Evolutionary conservation across 2,113 vertebrate genomes (phyloP).

Genomic region (Bubalus kerabau): DNA sequence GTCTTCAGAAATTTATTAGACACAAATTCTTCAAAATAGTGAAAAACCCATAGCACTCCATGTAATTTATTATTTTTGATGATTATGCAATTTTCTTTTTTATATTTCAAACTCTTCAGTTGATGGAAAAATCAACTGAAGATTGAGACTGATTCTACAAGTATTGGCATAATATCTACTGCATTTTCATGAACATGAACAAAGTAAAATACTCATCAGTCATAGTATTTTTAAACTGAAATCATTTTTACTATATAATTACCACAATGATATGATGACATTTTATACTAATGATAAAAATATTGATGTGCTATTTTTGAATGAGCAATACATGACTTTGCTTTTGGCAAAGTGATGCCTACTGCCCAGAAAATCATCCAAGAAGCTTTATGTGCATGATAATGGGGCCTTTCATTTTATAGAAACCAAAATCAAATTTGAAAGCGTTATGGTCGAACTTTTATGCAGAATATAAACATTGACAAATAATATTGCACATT

Average conservation of each 20-base stretch:
- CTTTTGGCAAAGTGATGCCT: not conserved
- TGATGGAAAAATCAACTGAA: not conserved
- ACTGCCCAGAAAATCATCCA: not conserved
- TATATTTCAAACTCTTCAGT: not conserved
- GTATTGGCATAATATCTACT: not conserved
- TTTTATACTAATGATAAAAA: not conserved
- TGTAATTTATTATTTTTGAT: slow-evolving; percentile 1
- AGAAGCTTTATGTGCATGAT: not conserved
- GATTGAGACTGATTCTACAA: not conserved
- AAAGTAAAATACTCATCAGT: not conserved
- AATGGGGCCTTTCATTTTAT: not conserved
- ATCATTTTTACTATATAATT: not conserved
- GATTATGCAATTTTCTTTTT: not conserved
- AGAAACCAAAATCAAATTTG: not conserved
- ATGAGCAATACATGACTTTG: not conserved
- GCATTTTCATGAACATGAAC: not conserved
- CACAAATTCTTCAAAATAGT: not conserved
- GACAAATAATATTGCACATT: not conserved
- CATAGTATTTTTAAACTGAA: not conserved
- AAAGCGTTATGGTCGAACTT: not conserved
- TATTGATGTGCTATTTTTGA: not conserved
- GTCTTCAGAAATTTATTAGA: not conserved
- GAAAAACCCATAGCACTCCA: not conserved
- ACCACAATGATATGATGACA: not conserved
- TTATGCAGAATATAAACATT: not conserved